Conservation (phyloP, 2,797 vertebrate genomes). For the Dipus sagitta region DNA sequence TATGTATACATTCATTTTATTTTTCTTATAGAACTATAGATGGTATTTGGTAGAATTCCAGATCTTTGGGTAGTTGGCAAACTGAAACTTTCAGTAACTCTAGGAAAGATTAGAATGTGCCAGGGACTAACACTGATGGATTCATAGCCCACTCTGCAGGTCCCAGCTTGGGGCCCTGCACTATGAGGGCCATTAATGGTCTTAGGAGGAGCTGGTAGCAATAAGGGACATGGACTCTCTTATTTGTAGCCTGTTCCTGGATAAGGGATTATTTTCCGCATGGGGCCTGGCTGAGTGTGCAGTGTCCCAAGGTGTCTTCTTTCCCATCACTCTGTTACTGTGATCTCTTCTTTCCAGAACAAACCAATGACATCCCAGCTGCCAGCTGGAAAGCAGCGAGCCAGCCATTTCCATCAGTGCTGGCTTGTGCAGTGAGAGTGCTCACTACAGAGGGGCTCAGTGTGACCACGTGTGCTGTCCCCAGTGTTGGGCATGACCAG, state of each 20-base stretch:
- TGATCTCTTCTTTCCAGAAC: slow-evolving; percentile 43
- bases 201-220: not conserved
- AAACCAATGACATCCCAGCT: slow-evolving; percentile 63
- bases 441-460: not conserved
- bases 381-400: not conserved
- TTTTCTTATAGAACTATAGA: not conserved
- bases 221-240: not conserved
- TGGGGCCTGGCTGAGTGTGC: not conserved
- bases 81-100: slow-evolving; percentile 20
- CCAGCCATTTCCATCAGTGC: not conserved
- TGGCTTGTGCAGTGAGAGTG: not conserved
- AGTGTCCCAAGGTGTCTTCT: not conserved
- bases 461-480: not conserved
- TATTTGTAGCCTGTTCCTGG: not conserved
- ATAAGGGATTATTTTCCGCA: not conserved
- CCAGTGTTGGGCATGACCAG: not conserved
- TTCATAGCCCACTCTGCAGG: not conserved
- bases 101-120: not conserved
- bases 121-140: not conserved
- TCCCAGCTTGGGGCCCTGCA: not conserved
- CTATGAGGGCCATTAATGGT: not conserved
- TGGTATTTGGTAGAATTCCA: not conserved
- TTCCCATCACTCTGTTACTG: slow-evolving; percentile 14
- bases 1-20: not conserved
- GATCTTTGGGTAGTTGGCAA: not conserved